Conservation (phyloP, 2,888 invertebrate genomes). For the Drosophila pegasa region DNA sequence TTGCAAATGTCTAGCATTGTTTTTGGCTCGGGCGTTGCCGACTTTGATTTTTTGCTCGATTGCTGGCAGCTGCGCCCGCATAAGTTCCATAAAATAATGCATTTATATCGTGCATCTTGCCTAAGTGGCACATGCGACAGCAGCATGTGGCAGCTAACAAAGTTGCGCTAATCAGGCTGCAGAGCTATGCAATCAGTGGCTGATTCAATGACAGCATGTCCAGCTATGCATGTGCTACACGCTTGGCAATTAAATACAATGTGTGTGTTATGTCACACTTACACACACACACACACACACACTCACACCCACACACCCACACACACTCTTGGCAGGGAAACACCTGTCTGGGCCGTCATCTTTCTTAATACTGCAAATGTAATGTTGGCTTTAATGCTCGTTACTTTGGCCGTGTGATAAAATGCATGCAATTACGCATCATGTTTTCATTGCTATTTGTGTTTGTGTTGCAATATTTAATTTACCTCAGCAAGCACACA, state of each 20-base stretch:
- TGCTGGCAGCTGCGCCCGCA: conserved; percentile 6
- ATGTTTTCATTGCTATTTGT: conserved; percentile 69
- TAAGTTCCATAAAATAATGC: conserved; percentile 8
- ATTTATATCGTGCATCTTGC: background rate
- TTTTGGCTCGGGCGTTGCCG: conserved; percentile 21
- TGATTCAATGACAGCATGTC: conserved; percentile 48
- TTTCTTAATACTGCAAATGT: conserved; percentile 40
- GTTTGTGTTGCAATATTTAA: conserved; percentile 75
- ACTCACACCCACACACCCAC: background rate
- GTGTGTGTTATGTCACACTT: conserved; percentile 7
- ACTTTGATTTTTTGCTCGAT: conserved; percentile 19
- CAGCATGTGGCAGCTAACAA: conserved; percentile 38
- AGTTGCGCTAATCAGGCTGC: conserved; percentile 61
- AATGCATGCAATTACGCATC: conserved; percentile 53
- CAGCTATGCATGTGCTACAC: conserved; percentile 24
- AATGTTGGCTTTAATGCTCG: conserved; percentile 33
- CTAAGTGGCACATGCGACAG: conserved; percentile 6
- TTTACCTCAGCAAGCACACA: conserved; percentile 68
- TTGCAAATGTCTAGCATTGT: conserved; percentile 61
- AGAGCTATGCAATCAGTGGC: conserved; percentile 50
- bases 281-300: background rate
- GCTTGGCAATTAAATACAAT: conserved; percentile 35
- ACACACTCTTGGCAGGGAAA: background rate
- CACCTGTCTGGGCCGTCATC: conserved; percentile 28
- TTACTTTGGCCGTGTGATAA: conserved; percentile 41